A percentile compares a stretch with the other conserved stretches of the same genome.
These are phyloP conservation scores for Cirrhinus mrigala DNA, from an alignment of 2,797 vertebrate species.

Conservation along the genomic window DNA sequence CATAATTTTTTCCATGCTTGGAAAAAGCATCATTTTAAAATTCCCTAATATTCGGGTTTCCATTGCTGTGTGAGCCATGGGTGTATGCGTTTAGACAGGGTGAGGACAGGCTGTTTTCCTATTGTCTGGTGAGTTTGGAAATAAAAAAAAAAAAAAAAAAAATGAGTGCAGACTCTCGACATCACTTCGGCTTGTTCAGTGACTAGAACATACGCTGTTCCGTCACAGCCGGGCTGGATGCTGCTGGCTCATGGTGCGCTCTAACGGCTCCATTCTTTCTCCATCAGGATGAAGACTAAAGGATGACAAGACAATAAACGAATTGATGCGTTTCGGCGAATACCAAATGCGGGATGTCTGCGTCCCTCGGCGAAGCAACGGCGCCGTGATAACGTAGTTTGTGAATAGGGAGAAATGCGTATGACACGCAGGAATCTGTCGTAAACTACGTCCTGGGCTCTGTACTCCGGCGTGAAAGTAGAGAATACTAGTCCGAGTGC, in stretches of 20 bases:
- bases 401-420: conserved; percentile 71
- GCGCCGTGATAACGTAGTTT: conserved; percentile 40
- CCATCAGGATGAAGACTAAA: conserved; percentile 28
- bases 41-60: neutral
- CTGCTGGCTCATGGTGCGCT: neutral
- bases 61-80: neutral
- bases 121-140: conserved; percentile 8
- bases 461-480: conserved; percentile 72
- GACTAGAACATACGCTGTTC: neutral
- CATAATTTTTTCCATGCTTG: neutral
- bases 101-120: neutral
- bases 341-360: neutral
- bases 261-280: conserved; percentile 24
- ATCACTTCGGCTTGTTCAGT: conserved; percentile 18
- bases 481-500: conserved; percentile 72
- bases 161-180: neutral
- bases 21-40: neutral
- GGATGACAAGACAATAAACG: neutral
- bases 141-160: neutral
- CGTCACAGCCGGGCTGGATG: conserved; percentile 10
- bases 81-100: neutral
- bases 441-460: conserved; percentile 78
- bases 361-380: conserved; percentile 31
- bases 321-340: conserved; percentile 3
- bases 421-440: conserved; percentile 72